phyloP scores from a whole-genome alignment of 2,113 vertebrate genomes.

The Engraulis encrasicolus region DNA sequence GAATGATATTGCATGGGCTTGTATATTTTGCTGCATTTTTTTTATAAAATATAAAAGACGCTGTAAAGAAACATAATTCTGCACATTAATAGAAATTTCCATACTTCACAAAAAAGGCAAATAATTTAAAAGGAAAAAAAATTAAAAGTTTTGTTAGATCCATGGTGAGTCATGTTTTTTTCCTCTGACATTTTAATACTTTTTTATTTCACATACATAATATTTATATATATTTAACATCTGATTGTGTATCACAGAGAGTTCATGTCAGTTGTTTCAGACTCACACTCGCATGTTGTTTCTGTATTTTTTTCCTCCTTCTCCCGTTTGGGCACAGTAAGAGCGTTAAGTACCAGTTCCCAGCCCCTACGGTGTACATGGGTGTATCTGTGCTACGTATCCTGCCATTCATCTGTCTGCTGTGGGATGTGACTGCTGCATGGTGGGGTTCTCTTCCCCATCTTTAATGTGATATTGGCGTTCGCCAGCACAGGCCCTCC shows the following conservation, averaged over 20 bases:
- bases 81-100: conserved; percentile 37
- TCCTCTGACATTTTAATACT: conserved; percentile 59
- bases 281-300: not conserved
- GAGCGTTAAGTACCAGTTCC: not conserved
- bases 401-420: not conserved
- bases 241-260: conserved; percentile 84
- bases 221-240: conserved; percentile 71
- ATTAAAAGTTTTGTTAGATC: conserved; percentile 58
- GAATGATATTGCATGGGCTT: conserved; percentile 36
- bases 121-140: conserved; percentile 54
- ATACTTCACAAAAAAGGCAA: conserved; percentile 51
- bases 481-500: conserved; percentile 46
- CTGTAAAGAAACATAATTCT: conserved; percentile 29
- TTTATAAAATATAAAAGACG: conserved; percentile 31
- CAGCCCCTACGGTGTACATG: not conserved
- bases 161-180: conserved; percentile 53
- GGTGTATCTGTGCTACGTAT: not conserved
- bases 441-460: not conserved
- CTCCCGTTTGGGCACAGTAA: not conserved
- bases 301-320: not conserved
- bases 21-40: conserved; percentile 29
- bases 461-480: conserved; percentile 37
- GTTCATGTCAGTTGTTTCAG: conserved; percentile 11
- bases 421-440: not conserved
- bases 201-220: conserved; percentile 67